Evolutionary conservation across 1,140 invertebrate genomes (phyloP), one percentile per base, ranked within the genome.

Genomic region (Drosophila azteca): DNA sequence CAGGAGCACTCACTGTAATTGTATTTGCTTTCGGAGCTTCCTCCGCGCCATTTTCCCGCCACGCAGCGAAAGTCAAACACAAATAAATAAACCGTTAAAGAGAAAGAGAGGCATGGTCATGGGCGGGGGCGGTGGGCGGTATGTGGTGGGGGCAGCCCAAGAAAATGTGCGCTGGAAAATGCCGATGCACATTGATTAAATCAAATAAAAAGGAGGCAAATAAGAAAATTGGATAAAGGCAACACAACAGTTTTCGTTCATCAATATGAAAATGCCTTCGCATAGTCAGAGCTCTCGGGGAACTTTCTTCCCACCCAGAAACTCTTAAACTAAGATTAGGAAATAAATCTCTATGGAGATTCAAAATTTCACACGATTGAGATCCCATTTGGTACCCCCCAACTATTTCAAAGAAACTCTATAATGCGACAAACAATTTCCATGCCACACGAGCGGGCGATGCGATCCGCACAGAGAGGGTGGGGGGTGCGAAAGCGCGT

Each of bases 1-100:
- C 64, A 62, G 77, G 75, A 87, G 81, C 81, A 85, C 81, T 85
- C 81, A 87, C 58, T 82, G 74, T 85, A 85, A 85, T 85, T 85
- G 81, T 85, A 81, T 85, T 85, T 85, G 74, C 82, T 65, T 85
- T 85, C 67, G 78, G 79, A 63, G 78, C 82, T 85, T 81, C 64
- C 68, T 87, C 82, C 78, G 73, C 78, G 73, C 62, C 62, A 59
- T 74, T 68, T 71, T 82, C 66, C 55, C 49, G 58, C 70, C 62
- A 78, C 79, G 76, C 69, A 79, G 65, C 69, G 66, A 82, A 87
- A 87, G 81, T 85, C 81, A 85, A 69, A 85, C 59, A 81, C 77
- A 84, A 84, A 84, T 80, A 84, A 85, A 84, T 84, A 84, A 87
- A 77, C 62, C 77, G 68, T 69, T 58, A 78, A 81, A 58, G 58